Base-by-base conservation (phyloP, 2,888 invertebrate genomes). In the Thelaira solivaga region DNA sequence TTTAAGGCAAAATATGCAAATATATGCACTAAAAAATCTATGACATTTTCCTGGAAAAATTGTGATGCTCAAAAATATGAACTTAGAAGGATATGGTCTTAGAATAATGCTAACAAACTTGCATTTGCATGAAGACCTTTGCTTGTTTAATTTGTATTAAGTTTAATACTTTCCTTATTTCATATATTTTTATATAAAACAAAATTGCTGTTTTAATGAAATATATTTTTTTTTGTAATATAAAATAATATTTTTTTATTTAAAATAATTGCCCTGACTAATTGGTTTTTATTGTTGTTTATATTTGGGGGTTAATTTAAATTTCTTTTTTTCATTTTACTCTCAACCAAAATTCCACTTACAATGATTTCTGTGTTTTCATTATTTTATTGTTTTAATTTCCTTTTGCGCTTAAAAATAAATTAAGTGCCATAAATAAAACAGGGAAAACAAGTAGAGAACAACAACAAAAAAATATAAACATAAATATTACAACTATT, bases 311-410 rank as follows among this genome's bases (percentile, higher is more conserved):
- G 51, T 51, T 61, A 59, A 26, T 29, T n/a, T n/a, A n/a, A 2
- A 41, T 34, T 67, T 61, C 31, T 61, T 39, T 5, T 26, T 20
- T n/a, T 20, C 39, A 49, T 64, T 24, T 36, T 3, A 20, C 2
- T 5, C n/a, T 24, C 1, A 29, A 41, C 20, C 2, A 55, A 62
- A 26, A 34, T 55, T 36, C 26, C 47, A 64, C 47, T 64, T 39
- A n/a, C 72, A 13, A 36, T 64, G 20, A 55, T 64, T 55, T 45
- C 16, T 22, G 8, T 62, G 55, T 36, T 43, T 76, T 47, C 41
- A 76, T 83, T 82, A 64, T 82, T 82, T 82, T 82, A 79, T 76
- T 80, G 74, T 61, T 67, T 64, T 69, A 65, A 75, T 65, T 43
- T 67, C 68, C 61, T 67, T 76, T 43, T 43, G 64, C 69, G 59